Percentiles rank a stretch among this genome's conserved stretches.
Evolutionary conservation across 2,888 invertebrate genomes (phyloP).

Genomic region (Eupithecia centaureata): DNA sequence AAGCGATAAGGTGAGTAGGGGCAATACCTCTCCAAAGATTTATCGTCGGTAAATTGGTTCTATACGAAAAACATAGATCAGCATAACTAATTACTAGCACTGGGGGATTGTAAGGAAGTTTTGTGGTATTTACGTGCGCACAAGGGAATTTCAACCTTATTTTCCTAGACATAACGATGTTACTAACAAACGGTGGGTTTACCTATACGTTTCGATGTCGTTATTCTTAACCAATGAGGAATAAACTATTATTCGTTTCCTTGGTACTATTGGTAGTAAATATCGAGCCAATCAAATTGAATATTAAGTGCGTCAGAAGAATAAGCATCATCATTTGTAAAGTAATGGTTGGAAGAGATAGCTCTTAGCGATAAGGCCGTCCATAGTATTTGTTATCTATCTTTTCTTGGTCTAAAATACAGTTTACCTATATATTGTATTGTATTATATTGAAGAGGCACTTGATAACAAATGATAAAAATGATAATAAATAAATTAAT

Average conservation of each 20-base stretch:
- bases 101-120: conserved; percentile 15
- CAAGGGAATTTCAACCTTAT: conserved; percentile 5
- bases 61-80: conserved; percentile 51
- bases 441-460: too few relatives aligned
- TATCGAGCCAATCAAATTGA: background rate
- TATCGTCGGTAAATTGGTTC: conserved; percentile 52
- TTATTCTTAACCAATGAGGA: conserved; percentile 10
- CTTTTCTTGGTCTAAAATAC: too few relatives aligned
- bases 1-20: background rate
- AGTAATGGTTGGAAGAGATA: too few relatives aligned
- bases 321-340: too few relatives aligned
- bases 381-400: too few relatives aligned
- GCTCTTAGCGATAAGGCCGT: too few relatives aligned
- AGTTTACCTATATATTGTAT: too few relatives aligned
- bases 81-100: conserved; percentile 38
- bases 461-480: too few relatives aligned
- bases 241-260: conserved; percentile 1
- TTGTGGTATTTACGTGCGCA: conserved; percentile 9
- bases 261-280: background rate
- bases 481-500: too few relatives aligned
- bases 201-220: background rate
- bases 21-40: conserved; percentile 42
- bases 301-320: background rate
- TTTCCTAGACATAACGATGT: background rate
- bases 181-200: background rate